Percentiles rank a stretch among this genome's conserved stretches.
These are phyloP conservation scores for Selene dorsalis DNA, from an alignment of 2,797 vertebrate genomes.

Conservation along the genomic window DNA sequence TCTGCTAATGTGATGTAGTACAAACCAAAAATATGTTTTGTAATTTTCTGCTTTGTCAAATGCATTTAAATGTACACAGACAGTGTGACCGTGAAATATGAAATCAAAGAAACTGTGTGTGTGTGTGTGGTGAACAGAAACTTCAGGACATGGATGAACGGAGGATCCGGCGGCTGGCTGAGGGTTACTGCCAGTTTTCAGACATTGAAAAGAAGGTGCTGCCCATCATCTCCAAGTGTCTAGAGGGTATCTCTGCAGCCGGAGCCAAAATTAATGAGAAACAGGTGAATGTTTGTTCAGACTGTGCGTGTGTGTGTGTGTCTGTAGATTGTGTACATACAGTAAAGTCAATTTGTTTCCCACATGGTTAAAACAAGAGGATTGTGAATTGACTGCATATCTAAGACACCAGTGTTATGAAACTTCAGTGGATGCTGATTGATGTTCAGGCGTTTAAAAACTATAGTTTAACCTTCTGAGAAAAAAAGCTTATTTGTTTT, in stretches of 20 bases:
- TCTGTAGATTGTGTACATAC: neutral
- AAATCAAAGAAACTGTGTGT: neutral
- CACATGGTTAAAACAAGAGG: neutral
- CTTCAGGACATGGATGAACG: slow-evolving; percentile 96
- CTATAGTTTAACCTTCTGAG: neutral
- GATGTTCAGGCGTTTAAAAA: neutral
- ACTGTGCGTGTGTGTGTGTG: neutral
- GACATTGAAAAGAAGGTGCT: slow-evolving; percentile 92
- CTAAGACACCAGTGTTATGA: neutral
- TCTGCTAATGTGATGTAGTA: neutral
- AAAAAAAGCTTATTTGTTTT: neutral
- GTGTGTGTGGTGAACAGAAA: slow-evolving; percentile 83
- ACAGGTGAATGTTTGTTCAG: slow-evolving; percentile 72
- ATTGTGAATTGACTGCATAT: neutral
- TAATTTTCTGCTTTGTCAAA: slow-evolving; percentile 5
- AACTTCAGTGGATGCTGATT: neutral
- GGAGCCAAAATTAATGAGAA: slow-evolving; percentile 89
- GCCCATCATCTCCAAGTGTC: slow-evolving; percentile 93
- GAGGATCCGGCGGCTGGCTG: slow-evolving; percentile 89
- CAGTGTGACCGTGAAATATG: neutral
- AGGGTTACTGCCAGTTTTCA: slow-evolving; percentile 92
- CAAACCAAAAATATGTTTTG: slow-evolving; percentile 6
- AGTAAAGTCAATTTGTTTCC: neutral
- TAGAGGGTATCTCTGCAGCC: slow-evolving; percentile 91
- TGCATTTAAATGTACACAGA: neutral